These are phyloP conservation scores for Melanophora roralis DNA, from an alignment of 2,888 invertebrate species.

Conservation along the genomic window DNA sequence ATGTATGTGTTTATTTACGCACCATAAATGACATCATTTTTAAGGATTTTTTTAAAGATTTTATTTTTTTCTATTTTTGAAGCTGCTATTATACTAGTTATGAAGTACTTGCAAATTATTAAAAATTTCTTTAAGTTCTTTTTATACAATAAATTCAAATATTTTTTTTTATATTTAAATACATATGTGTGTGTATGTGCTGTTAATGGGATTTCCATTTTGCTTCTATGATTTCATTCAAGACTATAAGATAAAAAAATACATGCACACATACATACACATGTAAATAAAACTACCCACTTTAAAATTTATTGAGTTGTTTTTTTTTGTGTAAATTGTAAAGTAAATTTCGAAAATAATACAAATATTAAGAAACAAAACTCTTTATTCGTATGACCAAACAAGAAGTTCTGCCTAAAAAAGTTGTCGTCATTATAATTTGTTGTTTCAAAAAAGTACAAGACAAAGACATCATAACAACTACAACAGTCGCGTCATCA, in stretches of 20 bases:
- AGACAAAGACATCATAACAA: neutral
- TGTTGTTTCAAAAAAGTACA: neutral
- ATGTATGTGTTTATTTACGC: conserved; percentile 25
- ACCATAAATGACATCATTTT: conserved; percentile 35
- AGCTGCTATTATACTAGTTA: neutral
- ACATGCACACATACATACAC: too few species aligned
- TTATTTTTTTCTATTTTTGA: neutral
- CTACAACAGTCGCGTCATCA: neutral
- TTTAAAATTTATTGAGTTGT: too few species aligned
- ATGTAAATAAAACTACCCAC: conserved; percentile 37
- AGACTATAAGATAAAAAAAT: neutral
- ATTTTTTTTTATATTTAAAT: too few species aligned
- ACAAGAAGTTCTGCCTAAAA: neutral
- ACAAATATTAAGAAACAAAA: neutral
- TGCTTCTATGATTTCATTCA: neutral
- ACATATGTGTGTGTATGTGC: too few species aligned
- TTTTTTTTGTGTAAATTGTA: conserved; percentile 16
- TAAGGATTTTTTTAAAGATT: neutral
- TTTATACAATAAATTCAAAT: conserved; percentile 15
- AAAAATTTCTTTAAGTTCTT: neutral
- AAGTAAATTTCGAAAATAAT: conserved; percentile 25
- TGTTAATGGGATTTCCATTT: conserved; percentile 1
- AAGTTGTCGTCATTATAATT: conserved; percentile 29
- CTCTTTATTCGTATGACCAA: neutral
- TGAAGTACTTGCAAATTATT: too few species aligned